Base-by-base conservation (phyloP, 1,140 invertebrate genomes). In the Drosophila parvula region DNA sequence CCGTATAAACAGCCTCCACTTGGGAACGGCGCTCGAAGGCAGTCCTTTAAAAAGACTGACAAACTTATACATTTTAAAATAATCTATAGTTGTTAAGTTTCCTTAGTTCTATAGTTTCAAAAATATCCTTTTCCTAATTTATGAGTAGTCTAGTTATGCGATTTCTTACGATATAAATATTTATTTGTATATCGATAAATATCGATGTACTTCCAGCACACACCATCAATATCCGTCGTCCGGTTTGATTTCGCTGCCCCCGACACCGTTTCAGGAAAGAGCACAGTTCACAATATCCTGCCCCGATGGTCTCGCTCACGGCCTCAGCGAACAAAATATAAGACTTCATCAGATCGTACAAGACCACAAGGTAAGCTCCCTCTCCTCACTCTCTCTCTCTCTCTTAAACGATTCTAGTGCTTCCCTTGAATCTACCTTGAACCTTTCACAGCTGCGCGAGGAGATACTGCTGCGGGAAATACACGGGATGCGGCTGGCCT, bases 301-400 rank as follows among this genome's bases (percentile, higher is more conserved):
- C 74, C 92, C 96, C n/a, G 97, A 98, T 93, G 97, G 97, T 50
- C 93, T 98, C 74, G 94, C 96, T 43, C 94, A 96, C 57, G 94
- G 96, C 69, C 93, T 95, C 75, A 97, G 96, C 90, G 95, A 96
- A 61, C 93, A 96, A 70, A 97, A 98, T 90, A 94, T 95, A 82
- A 92, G 97, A 69, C 92, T 98, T 74, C 94, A 95, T 90, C 96
- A 97, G 90, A 96, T 98, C 68, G 95, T 96, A 73, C 92, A 94
- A 32, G 95, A 96, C 74, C 95, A 97, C 88, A 95, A 95, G 94
- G 96, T 97, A 91, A 53, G 32, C 18, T 1, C n/a, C 3, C 1
- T n/a, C n/a, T n/a, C n/a, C n/a, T n/a, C n/a, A n/a, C n/a, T n/a
- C n/a, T n/a, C n/a, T 12, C 12, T 11, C 4, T 47, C 22, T 27